Evolutionary conservation across 1,140 invertebrate species (phyloP).

Genomic region (Hermatobates lingyangjiaoensis): DNA sequence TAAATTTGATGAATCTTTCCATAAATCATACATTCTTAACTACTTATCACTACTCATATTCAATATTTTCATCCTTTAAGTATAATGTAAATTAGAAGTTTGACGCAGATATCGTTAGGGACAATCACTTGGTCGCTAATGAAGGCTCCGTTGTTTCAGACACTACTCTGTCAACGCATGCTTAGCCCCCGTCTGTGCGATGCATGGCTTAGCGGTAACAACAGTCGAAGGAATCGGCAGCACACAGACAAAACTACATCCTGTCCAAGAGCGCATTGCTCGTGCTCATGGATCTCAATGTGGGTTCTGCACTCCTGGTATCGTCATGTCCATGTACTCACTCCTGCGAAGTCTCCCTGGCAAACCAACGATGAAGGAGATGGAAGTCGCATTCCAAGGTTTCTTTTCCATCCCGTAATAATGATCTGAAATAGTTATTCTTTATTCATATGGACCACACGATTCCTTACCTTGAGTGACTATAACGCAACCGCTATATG

Average conservation of each 20-base stretch:
- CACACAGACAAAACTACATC: conserved; percentile 47
- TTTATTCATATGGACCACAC: too few relatives aligned
- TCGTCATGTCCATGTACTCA: conserved; percentile 88
- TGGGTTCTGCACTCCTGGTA: conserved; percentile 79
- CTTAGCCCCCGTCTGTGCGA: conserved; percentile 57
- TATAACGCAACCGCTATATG: too few relatives aligned
- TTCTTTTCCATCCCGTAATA: conserved; percentile 1
- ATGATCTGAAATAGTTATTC: too few relatives aligned
- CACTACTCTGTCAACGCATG: conserved; percentile 81
- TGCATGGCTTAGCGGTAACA: conserved; percentile 70
- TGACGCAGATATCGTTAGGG: too few relatives aligned
- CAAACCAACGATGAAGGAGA: conserved; percentile 44
- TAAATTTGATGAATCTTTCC: too few relatives aligned
- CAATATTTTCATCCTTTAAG: too few relatives aligned
- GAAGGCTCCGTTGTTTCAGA: too few relatives aligned
- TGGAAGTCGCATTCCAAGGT: conserved; percentile 68
- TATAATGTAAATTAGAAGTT: too few relatives aligned
- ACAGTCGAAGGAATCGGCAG: conserved; percentile 77
- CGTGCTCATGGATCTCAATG: conserved; percentile 79
- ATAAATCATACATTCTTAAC: too few relatives aligned
- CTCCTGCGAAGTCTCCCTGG: conserved; percentile 40
- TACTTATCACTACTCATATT: too few relatives aligned
- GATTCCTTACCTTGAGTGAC: too few relatives aligned
- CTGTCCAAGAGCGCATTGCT: conserved; percentile 69
- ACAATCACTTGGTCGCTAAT: too few relatives aligned